A percentile compares a stretch with the other conserved stretches of the same genome.
Conservation (phyloP, 2,797 vertebrate genomes). For the Hafferia zeledoni region DNA sequence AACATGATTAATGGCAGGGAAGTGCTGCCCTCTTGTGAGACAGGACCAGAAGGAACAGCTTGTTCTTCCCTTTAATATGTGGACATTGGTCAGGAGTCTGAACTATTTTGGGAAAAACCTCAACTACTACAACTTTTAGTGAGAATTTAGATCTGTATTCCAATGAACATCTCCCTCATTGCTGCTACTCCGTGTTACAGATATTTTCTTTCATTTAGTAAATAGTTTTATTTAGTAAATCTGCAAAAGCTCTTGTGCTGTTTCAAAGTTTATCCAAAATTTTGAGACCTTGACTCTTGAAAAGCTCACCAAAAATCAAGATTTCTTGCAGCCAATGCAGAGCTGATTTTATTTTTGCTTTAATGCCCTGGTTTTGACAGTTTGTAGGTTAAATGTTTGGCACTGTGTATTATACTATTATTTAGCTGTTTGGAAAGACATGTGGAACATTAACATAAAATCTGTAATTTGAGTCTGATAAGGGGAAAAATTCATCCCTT, state of each 20-base stretch:
- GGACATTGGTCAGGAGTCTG: neutral
- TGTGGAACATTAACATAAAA: neutral
- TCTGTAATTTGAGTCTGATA: neutral
- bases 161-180: neutral
- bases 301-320: neutral
- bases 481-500: neutral
- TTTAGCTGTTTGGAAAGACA: neutral
- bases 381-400: neutral
- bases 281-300: neutral
- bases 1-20: neutral
- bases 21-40: constrained; percentile 48
- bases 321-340: neutral
- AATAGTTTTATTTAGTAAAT: neutral
- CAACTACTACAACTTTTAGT: neutral
- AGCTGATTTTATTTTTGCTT: neutral
- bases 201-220: neutral
- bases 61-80: neutral
- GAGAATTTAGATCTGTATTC: neutral
- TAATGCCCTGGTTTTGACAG: neutral
- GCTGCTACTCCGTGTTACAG: neutral
- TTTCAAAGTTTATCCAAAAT: neutral
- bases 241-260: neutral
- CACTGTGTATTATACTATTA: neutral
- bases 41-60: neutral
- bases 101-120: neutral